Percentiles rank a stretch among this genome's conserved stretches.
Conservation (phyloP, 2,888 invertebrate genomes). For the Polia nebulosa region DNA sequence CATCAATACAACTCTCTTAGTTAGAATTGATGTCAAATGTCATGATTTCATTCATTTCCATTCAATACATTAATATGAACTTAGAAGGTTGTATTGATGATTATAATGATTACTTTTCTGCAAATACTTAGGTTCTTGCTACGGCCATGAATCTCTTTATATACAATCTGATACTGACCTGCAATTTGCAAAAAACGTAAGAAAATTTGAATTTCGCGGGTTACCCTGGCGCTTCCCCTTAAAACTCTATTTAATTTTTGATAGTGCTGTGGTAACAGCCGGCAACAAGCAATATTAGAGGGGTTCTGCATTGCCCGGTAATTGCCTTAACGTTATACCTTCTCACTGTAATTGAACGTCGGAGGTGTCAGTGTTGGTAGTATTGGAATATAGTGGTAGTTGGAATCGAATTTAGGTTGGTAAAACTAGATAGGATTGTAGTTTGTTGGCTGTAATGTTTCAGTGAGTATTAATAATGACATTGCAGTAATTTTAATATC, state of each 20-base stretch:
- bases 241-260: slow-evolving; percentile 23
- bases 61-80: too few species aligned
- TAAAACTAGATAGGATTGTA: not conserved
- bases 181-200: too few species aligned
- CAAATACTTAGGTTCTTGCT: too few species aligned
- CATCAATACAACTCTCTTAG: too few species aligned
- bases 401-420: slow-evolving; percentile 6
- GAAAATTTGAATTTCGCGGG: too few species aligned
- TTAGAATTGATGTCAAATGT: too few species aligned
- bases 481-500: not conserved
- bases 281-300: slow-evolving; percentile 26
- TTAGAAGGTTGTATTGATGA: too few species aligned
- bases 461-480: not conserved
- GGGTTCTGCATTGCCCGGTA: slow-evolving; percentile 20
- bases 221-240: too few species aligned
- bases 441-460: not conserved
- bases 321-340: slow-evolving; percentile 29
- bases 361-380: not conserved
- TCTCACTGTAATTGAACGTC: slow-evolving; percentile 38
- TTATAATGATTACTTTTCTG: too few species aligned
- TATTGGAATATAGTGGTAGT: not conserved
- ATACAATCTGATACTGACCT: too few species aligned
- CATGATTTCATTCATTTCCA: too few species aligned
- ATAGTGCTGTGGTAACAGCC: slow-evolving; percentile 24
- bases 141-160: too few species aligned